Percentiles rank a stretch among this genome's conserved stretches.
These are phyloP conservation scores for Cavia porcellus DNA, from an alignment of 2,113 vertebrate species.

Conservation along the genomic window DNA sequence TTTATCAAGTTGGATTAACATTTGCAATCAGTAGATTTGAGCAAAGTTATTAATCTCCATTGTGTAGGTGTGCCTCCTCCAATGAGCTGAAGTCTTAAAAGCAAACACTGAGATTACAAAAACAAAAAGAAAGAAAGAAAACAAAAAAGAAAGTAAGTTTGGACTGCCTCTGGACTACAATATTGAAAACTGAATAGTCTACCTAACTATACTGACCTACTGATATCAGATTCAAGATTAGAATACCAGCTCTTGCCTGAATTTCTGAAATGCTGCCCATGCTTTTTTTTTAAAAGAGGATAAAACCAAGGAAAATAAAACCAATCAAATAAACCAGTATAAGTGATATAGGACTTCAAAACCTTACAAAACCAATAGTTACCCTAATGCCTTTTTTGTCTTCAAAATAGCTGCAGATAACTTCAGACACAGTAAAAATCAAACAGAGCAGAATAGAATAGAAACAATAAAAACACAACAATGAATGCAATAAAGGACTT, in stretches of 20 bases:
- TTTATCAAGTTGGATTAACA: background rate
- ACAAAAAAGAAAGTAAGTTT: too few species aligned
- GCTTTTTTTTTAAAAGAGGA: background rate
- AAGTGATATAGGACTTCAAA: too few species aligned
- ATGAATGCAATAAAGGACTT: too few species aligned
- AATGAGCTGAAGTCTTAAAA: background rate
- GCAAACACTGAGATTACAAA: background rate
- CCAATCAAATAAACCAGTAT: too few species aligned
- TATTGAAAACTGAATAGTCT: background rate
- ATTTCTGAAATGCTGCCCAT: background rate
- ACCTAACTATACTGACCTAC: background rate
- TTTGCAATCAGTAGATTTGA: background rate
- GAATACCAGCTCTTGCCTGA: background rate
- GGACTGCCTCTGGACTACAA: background rate
- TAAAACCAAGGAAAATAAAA: too few species aligned
- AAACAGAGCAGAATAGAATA: too few species aligned
- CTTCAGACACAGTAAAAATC: too few species aligned
- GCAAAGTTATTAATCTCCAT: background rate
- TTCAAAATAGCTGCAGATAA: too few species aligned
- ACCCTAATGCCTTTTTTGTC: too few species aligned
- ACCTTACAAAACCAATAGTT: too few species aligned
- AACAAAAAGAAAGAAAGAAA: too few species aligned
- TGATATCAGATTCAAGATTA: background rate
- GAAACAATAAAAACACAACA: too few species aligned
- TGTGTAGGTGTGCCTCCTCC: background rate